phyloP scores from a whole-genome alignment of 92 coral and sea anemone species.

The Heteractis magnifica region DNA sequence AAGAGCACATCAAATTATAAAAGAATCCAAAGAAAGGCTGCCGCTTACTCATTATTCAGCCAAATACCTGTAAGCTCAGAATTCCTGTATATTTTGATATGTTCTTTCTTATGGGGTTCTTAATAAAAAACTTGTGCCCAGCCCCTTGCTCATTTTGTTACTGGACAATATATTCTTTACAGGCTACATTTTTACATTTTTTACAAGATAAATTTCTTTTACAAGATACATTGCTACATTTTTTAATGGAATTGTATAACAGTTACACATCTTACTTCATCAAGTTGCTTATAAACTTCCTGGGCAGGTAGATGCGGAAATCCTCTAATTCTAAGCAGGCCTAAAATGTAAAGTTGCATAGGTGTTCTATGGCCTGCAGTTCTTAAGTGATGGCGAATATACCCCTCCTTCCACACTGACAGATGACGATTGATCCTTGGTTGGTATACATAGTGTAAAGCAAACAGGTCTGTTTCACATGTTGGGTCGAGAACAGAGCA shows the following conservation, averaged over 20 bases:
- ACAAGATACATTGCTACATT: constrained; percentile 14
- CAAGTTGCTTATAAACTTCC: constrained; percentile 35
- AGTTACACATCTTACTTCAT: constrained; percentile 26
- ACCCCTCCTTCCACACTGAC: constrained; percentile 54
- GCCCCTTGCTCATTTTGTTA: too few species aligned
- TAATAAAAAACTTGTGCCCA: too few species aligned
- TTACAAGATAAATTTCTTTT: too few species aligned
- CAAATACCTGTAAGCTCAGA: too few species aligned
- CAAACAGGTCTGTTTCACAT: constrained; percentile 42
- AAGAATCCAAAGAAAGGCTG: too few species aligned
- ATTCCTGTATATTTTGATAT: too few species aligned
- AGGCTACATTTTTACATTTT: too few species aligned
- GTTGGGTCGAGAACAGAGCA: constrained; percentile 52
- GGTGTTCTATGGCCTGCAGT: constrained; percentile 71
- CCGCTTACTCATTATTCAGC: too few species aligned
- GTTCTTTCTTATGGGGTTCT: too few species aligned
- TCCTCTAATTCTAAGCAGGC: constrained; percentile 62
- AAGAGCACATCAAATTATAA: too few species aligned
- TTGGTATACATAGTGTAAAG: constrained; percentile 43
- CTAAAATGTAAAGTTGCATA: constrained; percentile 68
- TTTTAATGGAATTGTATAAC: constrained; percentile 23
- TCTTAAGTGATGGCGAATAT: constrained; percentile 58
- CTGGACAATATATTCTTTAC: too few species aligned
- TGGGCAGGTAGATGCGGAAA: constrained; percentile 35
- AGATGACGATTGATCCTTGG: constrained; percentile 47